These are phyloP conservation scores for Scytalopus superciliaris DNA, from an alignment of 2,113 vertebrate genomes.

Conservation along the genomic window DNA sequence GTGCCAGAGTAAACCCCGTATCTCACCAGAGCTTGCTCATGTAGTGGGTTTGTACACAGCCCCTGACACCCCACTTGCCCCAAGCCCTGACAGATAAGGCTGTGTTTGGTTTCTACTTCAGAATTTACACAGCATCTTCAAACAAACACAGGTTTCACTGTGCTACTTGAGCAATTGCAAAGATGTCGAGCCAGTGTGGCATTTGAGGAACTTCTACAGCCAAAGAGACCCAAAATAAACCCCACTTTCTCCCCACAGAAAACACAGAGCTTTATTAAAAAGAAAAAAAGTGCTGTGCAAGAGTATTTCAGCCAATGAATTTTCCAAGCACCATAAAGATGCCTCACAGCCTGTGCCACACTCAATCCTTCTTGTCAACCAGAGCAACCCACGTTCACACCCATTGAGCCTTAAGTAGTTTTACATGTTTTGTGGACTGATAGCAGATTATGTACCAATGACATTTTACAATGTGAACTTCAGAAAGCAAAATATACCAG, in stretches of 20 bases:
- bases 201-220: not conserved
- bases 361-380: not conserved
- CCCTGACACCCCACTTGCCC: not conserved
- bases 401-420: not conserved
- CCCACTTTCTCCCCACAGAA: not conserved
- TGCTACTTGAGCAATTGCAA: not conserved
- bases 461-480: not conserved
- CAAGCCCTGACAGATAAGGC: not conserved
- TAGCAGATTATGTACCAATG: not conserved
- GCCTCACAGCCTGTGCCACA: not conserved
- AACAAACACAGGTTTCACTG: not conserved
- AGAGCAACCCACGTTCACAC: not conserved
- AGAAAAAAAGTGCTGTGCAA: not conserved
- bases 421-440: not conserved
- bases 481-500: not conserved
- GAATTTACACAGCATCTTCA: not conserved
- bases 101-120: not conserved
- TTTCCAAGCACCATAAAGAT: not conserved
- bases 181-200: not conserved
- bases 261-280: not conserved
- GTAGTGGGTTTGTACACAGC: not conserved
- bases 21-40: not conserved
- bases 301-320: not conserved
- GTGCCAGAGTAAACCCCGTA: fast-evolving
- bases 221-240: not conserved